Base-by-base conservation (phyloP, 2,113 vertebrate species). In the Leptobrachium leishanense region DNA sequence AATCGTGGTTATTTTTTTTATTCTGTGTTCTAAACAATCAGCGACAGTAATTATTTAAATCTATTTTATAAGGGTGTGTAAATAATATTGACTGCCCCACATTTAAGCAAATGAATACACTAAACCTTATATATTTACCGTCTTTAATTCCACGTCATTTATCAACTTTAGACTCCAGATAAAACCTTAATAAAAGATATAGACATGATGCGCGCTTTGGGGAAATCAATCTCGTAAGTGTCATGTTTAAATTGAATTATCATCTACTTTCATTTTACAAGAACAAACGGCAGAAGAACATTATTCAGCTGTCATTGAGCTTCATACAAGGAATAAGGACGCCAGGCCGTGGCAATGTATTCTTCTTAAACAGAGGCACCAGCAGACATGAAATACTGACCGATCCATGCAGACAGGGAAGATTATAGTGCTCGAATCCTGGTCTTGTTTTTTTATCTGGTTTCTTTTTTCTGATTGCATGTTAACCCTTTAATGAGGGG, bases 221-320 rank as follows among this genome's bases (percentile, higher is more conserved):
- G 81, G 85, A 82, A 84, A 84, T 87, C 76, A 82, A 79, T 87
- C 84, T 85, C 84, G 74, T 53, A 75, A 81, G 84, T 89, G 85
- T 84, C 86, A 88, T 75, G 79, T 83, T 76, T 81, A 77, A 89
- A 88, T 82, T 90, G 87, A 87, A 89, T 90, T 82, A 88, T 84
- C 82, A 83, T 82, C 79, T 87, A 88, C 77, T 88, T 88, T 87
- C 85, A 82, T 87, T 89, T 90, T 86, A 89, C 82, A 85, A 88
- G 84, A 83, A 74, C 84, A 84, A 77, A 83, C 11, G 6, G 74
- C 81, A 90, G 82, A 41, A 84, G 83, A 84, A 87, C 85, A 89
- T 88, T 86, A 87, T 82, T 88, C 82, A 88, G 81, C 82, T 82
- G 80, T 86, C 84, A 84, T 72, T 62, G 64, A 53, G 42, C 57